Percentiles rank a stretch among this genome's conserved stretches.
These are phyloP conservation scores for Poeciliopsis prolifica DNA, from an alignment of 2,113 vertebrate species.

Conservation along the genomic window DNA sequence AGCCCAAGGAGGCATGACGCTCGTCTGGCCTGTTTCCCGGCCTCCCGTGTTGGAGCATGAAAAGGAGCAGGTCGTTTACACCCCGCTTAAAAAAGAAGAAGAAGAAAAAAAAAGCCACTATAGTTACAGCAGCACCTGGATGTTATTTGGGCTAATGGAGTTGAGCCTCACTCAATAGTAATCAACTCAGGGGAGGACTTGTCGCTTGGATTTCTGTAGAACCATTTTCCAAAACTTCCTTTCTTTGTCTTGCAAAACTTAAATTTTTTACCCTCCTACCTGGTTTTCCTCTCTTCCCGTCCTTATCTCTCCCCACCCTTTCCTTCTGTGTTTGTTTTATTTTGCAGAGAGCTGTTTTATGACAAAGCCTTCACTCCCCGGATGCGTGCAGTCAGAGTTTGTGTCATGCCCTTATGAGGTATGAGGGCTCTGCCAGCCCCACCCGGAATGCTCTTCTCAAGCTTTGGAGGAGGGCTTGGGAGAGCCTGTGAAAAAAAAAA, in stretches of 20 bases:
- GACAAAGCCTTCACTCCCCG: constrained; percentile 74
- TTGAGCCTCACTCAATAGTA: constrained; percentile 75
- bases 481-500: constrained; percentile 17
- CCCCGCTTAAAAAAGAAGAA: constrained; percentile 75
- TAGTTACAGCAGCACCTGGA: constrained; percentile 80
- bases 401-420: constrained; percentile 77
- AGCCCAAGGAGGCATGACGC: constrained; percentile 69
- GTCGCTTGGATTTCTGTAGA: constrained; percentile 65
- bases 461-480: constrained; percentile 37
- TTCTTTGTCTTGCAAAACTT: constrained; percentile 31
- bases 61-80: constrained; percentile 79
- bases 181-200: constrained; percentile 78
- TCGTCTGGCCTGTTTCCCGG: constrained; percentile 80
- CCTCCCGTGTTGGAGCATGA: constrained; percentile 79
- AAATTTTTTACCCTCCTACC: constrained; percentile 34
- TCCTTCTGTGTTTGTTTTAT: constrained; percentile 72
- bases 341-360: constrained; percentile 69
- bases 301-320: constrained; percentile 61
- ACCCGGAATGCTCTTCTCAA: constrained; percentile 63
- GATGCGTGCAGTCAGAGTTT: constrained; percentile 70
- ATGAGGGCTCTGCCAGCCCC: constrained; percentile 68
- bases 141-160: constrained; percentile 83
- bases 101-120: constrained; percentile 75
- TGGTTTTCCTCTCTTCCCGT: constrained; percentile 39
- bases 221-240: constrained; percentile 43